These are phyloP conservation scores for Drosophila watanabei DNA, from an alignment of 1,140 invertebrate genomes.

Conservation along the genomic window DNA sequence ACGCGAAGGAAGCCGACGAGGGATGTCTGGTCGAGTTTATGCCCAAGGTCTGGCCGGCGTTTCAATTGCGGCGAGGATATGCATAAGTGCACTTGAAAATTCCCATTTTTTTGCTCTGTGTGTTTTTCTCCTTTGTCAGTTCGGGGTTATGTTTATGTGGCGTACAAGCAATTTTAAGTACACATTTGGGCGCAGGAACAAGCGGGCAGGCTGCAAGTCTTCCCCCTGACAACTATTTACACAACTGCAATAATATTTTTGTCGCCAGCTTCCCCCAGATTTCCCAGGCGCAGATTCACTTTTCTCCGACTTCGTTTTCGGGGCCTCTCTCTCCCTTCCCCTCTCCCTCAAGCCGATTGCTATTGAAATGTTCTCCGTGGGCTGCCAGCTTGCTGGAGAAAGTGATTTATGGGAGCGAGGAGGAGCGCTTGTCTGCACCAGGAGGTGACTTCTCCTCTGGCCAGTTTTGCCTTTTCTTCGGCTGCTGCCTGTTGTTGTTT, in stretches of 20 bases:
- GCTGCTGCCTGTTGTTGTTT: constrained; percentile 57
- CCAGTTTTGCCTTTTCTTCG: constrained; percentile 41
- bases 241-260: constrained; percentile 83
- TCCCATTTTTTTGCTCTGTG: constrained; percentile 35
- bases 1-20: constrained; percentile 5
- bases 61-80: constrained; percentile 76
- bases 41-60: constrained; percentile 33
- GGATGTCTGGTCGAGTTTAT: constrained; percentile 25
- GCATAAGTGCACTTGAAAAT: constrained; percentile 78
- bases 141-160: constrained; percentile 76
- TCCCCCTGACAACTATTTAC: constrained; percentile 68
- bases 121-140: constrained; percentile 41
- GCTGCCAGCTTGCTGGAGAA: constrained; percentile 59
- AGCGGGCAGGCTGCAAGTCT: constrained; percentile 7
- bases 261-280: constrained; percentile 51
- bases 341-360: constrained; percentile 8
- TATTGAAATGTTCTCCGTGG: constrained; percentile 70
- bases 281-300: constrained; percentile 56
- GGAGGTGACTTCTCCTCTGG: constrained; percentile 36
- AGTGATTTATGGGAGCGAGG: constrained; percentile 74
- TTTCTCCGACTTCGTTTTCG: constrained; percentile 39
- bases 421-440: constrained; percentile 54
- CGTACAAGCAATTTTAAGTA: constrained; percentile 59
- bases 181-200: constrained; percentile 54
- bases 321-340: not conserved